Evolutionary conservation across 2,113 vertebrate species (phyloP), one percentile per base, ranked within the genome.

Genomic region (Forbesichthys agassizii): DNA sequence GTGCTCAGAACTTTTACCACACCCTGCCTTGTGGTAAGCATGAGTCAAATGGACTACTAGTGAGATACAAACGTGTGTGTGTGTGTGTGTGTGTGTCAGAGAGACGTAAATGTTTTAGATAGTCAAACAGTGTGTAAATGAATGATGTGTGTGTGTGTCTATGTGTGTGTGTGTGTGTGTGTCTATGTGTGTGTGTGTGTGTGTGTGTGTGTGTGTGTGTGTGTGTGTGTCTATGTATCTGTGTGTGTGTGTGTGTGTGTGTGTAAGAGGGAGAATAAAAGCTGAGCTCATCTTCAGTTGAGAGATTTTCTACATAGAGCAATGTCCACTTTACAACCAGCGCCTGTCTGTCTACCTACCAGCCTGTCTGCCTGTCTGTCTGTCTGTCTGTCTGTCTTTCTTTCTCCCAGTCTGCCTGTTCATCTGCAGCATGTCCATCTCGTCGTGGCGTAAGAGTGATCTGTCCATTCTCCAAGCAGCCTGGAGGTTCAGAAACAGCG

Each of bases 401-500:
- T 20, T 3, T 10, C 49, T 51, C 3, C 11, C 49, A 11, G 13
- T 52, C 49, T 52, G 13, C 11, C 49, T 52, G 13, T 52, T 11
- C 11, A 10, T 52, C 49, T 52, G 10, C 49, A 51, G 5, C 63
- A 86, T 88, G 85, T 69, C 88, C 3, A 74, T 88, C 71, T 84
- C 86, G 74, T 77, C 75, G 66, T 75, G 61, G 33, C 9, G 48
- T 52, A 20, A 71, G 56, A 88, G 71, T 64, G 88, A 92, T 87
- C 11, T 69, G 10, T 68, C 56, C 48, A 57, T 77, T 18, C 10
- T 93, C 51, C 88, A 60, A 47, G 69, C 48, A 3, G 48, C 92
- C 54, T 93, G 92, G 90, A 82, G 62, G 49, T 54, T 77, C 72
- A 92, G 84, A 64, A 78, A 80, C n/a, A 46, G 79, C 68, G 11